phyloP scores from a whole-genome alignment of 2,888 invertebrate genomes.

The Muscina levida region DNA sequence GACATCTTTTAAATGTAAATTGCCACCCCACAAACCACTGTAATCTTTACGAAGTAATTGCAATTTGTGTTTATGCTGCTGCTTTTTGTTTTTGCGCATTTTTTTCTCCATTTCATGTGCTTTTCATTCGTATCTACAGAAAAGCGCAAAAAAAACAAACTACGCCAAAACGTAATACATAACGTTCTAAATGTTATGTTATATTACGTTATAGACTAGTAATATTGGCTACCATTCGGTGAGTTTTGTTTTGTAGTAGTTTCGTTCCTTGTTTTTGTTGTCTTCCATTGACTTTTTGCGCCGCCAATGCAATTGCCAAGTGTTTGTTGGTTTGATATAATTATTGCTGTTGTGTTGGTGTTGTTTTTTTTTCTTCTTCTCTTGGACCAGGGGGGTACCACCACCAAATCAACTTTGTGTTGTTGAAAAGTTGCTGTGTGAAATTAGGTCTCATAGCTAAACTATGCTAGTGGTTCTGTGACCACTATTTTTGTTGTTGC shows the following conservation, averaged over 20 bases:
- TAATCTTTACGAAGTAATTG: slow-evolving; percentile 19
- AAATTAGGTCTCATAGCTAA: slow-evolving; percentile 65
- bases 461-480: slow-evolving; percentile 65
- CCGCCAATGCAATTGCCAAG: slow-evolving; percentile 29
- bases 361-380: slow-evolving; percentile 48
- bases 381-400: slow-evolving; percentile 52
- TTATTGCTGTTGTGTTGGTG: neutral
- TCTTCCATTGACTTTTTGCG: slow-evolving; percentile 12
- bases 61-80: slow-evolving; percentile 9
- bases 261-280: slow-evolving; percentile 23
- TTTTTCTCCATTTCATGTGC: slow-evolving; percentile 32
- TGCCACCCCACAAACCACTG: too few species aligned
- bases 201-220: slow-evolving; percentile 57
- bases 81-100: slow-evolving; percentile 32
- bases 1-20: too few species aligned
- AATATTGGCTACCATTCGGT: slow-evolving; percentile 60
- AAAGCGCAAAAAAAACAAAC: neutral
- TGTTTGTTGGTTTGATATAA: too few species aligned
- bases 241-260: slow-evolving; percentile 45
- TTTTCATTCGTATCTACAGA: slow-evolving; percentile 15
- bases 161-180: slow-evolving; percentile 53
- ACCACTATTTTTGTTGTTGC: slow-evolving; percentile 47
- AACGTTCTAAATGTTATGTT: slow-evolving; percentile 64
- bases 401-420: slow-evolving; percentile 57
- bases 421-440: slow-evolving; percentile 63